Base-by-base conservation (phyloP, 1,140 invertebrate genomes). In the Procambarus virginalis region DNA sequence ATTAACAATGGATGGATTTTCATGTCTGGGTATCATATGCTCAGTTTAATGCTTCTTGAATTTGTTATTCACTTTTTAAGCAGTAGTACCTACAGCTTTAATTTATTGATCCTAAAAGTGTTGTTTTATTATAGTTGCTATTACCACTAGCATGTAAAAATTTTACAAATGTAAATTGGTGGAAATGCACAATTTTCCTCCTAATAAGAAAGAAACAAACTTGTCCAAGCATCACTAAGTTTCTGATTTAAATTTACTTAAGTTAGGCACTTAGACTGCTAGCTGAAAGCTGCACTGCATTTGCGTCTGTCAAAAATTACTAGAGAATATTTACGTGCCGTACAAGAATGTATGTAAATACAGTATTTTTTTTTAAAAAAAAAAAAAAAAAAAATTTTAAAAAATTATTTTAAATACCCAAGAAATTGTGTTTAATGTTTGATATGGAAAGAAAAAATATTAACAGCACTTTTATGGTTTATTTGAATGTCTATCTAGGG, bases 221-320 rank as follows among this genome's bases (percentile, higher is more conserved):
- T 64, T 64, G 17, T 17, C 60, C 17, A 64, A 17, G 60, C 17
- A 64, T 64, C 60, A 58, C 12, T 58, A 58, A 58, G 8, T 58
- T 58, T 58, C 12, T 58, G 6, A 58, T 6, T 58, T 6, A 20
- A 64, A 64, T 20, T 20, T 64, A 17, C 60, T 64, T 9, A 14
- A 64, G 4, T 64, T 64, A 64, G 60, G 60, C 60, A 64, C 60
- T 64, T 64, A 34, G 60, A 20, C 12, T 64, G 17, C 4, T 64
- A 64, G 60, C n/a, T 73, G 68, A 73, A 73, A 73, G 68, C n/a
- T 73, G 68, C 68, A 73, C 22, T 73, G 68, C 10, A 73, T 73
- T 73, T 73, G 68, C 34, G 34, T 68, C 51, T 64, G 60, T 58
- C 55, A 9, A 58, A 58, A 58, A 58, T 58, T 9, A 58, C 12